Conservation (phyloP, 2,888 invertebrate genomes). For the Acrobasis consociella region DNA sequence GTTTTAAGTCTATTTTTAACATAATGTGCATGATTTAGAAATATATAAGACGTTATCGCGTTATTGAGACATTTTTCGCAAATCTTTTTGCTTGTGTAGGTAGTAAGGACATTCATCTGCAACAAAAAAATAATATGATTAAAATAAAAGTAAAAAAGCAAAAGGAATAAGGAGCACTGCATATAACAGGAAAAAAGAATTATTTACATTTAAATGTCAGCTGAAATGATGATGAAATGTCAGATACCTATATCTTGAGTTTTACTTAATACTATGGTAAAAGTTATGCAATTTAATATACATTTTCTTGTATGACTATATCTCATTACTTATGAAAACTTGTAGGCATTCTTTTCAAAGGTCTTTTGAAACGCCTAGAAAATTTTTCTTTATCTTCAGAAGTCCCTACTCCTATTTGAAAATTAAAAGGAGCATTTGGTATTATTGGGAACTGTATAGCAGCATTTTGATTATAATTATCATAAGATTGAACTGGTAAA, state of each 20-base stretch:
- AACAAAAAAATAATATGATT: constrained; percentile 50
- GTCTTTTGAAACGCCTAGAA: constrained; percentile 32
- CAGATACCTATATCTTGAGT: not conserved
- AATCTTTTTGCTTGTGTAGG: constrained; percentile 66
- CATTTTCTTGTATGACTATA: not conserved
- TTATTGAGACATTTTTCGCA: constrained; percentile 66
- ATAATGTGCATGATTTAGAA: constrained; percentile 55
- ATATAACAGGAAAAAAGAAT: not conserved
- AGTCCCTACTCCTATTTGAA: constrained; percentile 42
- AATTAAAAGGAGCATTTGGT: constrained; percentile 34
- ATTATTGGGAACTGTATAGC: not conserved
- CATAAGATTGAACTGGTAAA: not conserved
- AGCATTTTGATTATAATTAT: not conserved
- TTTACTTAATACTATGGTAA: not conserved
- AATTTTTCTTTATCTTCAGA: constrained; percentile 22
- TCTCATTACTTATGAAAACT: constrained; percentile 38
- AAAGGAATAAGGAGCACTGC: not conserved
- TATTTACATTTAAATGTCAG: not conserved
- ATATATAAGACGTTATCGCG: constrained; percentile 63
- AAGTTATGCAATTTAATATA: too few species aligned
- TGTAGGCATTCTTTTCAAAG: constrained; percentile 38
- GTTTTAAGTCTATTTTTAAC: constrained; percentile 56
- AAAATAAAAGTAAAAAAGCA: constrained; percentile 23
- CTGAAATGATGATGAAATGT: too few species aligned
- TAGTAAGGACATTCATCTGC: constrained; percentile 59